Evolutionary conservation across 2,113 vertebrate genomes (phyloP), one percentile per base, ranked within the genome.

Genomic region (Ardeotis arabs): DNA sequence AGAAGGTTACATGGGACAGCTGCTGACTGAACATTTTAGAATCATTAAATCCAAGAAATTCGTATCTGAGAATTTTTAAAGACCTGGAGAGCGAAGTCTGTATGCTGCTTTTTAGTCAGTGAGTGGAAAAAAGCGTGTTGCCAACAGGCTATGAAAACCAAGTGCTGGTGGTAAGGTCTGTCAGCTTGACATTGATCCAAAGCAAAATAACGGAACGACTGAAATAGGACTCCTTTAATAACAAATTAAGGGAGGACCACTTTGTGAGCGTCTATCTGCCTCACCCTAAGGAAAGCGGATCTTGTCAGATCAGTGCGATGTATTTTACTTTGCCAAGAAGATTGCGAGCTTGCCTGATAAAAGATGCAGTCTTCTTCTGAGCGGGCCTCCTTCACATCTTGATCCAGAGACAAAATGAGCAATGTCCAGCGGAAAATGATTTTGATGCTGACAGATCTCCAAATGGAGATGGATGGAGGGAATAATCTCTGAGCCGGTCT

Each of bases 171-270:
- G 17, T 69, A 69, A 58, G 28, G 12, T 89, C 66, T 47, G 60
- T 75, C 81, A 94, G 37, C 49, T 84, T 82, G 81, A 87, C 70
- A 25, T 23, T 73, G 77, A 87, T 91, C 70, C 58, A 41, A 53
- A 78, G 66, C 12, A 67, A 85, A 95, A 82, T 37, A 93, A 73
- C 23, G 56, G 19, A 82, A 68, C 14, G 28, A 45, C 62, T 75
- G 45, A 70, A 89, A 68, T 3, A 82, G 59, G 66, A 72, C 33
- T 58, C 53, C 44, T 93, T 92, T 69, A 91, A 76, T 76, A 95
- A 79, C 15, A 6, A 82, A 82, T 87, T 75, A 72, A 79, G 67
- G 73, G 45, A 89, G 24, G 24, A 78, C 39, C 33, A 41, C 59
- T 93, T 81, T 19, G 14, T 84, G 94, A 89, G 20, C 5, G 9